Conservation (phyloP, 1,140 invertebrate species). For the Cydia fagiglandana region DNA sequence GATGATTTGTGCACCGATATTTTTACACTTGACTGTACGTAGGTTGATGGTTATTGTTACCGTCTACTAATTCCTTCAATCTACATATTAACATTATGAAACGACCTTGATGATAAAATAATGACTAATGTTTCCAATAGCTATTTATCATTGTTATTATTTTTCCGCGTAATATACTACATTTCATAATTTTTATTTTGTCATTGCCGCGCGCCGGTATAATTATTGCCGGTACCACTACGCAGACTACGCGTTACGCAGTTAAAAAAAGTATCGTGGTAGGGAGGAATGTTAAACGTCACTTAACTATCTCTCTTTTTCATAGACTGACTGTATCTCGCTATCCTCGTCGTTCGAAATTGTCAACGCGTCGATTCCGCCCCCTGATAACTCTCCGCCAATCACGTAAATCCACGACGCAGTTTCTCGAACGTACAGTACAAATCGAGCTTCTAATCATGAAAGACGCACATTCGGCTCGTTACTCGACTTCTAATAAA, state of each 20-base stretch:
- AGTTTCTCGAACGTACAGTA: conserved; percentile 54
- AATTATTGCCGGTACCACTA: conserved; percentile 22
- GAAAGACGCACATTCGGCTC: conserved; percentile 59
- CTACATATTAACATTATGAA: too few relatives aligned
- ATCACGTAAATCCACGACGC: conserved; percentile 66
- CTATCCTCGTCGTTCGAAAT: conserved; percentile 43
- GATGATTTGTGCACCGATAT: too few relatives aligned
- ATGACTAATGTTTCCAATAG: conserved; percentile 7
- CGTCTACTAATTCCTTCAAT: too few relatives aligned
- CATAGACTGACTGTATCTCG: conserved; percentile 12
- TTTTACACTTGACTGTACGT: too few relatives aligned
- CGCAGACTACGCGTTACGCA: not conserved
- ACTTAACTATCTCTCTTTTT: conserved; percentile 35
- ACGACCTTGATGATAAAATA: not conserved
- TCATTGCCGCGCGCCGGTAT: not conserved
- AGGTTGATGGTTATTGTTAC: too few relatives aligned
- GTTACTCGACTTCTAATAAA: conserved; percentile 27
- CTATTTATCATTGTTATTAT: not conserved
- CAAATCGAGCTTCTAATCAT: conserved; percentile 59
- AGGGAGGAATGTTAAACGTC: conserved; percentile 17
- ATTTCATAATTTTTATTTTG: not conserved
- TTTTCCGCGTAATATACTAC: conserved; percentile 3
- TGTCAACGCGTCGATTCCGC: conserved; percentile 44
- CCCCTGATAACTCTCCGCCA: conserved; percentile 52
- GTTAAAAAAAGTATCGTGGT: not conserved